Base-by-base conservation (phyloP, 2,797 vertebrate genomes). In the Lerista edwardsae region DNA sequence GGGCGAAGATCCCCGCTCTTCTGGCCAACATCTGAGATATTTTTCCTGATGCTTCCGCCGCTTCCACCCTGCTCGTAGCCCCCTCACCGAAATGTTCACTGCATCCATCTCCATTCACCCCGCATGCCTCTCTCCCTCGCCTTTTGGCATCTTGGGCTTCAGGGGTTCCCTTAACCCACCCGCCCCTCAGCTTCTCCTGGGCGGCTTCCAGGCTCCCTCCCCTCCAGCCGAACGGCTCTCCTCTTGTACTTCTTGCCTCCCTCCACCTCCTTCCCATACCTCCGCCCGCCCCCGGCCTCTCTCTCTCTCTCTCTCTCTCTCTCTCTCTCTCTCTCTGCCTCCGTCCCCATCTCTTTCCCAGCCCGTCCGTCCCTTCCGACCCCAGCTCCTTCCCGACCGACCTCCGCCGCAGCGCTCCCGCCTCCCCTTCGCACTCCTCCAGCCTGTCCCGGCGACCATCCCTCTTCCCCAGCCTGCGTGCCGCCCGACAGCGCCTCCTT, bases 391-490 rank as follows among this genome's bases (percentile, higher is more conserved):
- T n/a, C n/a, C 47, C 47, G 0, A 5, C 44, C n/a, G n/a, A n/a
- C 3, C 44, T 29, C 10, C 41, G 15, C 15, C 15, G 17, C 29
- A 6, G 6, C 7, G 2, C 27, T 31, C 21, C 21, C 15, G 4
- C 44, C 2, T 4, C 75, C 84, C 15, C 55, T 51, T 55, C 41
- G 41, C 41, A 9, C 34, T 51, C 80, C 82, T 67, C 69, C 64
- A 77, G 65, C 71, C 65, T 77, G 27, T 41, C 44, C 44, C 81
- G 75, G 19, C 67, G 55, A 75, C 82, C 65, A 57, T 4, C 41
- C 73, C 80, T 51, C 82, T 76, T 65, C 41, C 86, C 15, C 15
- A 39, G 59, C 19, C 55, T 2, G 19, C 29, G 21, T 21, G 3
- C 23, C 47, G 14, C 34, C 29, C 72, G 15, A 3, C 64, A 8